Conservation (phyloP, 2,113 vertebrate species). For the Halichoerus grypus region DNA sequence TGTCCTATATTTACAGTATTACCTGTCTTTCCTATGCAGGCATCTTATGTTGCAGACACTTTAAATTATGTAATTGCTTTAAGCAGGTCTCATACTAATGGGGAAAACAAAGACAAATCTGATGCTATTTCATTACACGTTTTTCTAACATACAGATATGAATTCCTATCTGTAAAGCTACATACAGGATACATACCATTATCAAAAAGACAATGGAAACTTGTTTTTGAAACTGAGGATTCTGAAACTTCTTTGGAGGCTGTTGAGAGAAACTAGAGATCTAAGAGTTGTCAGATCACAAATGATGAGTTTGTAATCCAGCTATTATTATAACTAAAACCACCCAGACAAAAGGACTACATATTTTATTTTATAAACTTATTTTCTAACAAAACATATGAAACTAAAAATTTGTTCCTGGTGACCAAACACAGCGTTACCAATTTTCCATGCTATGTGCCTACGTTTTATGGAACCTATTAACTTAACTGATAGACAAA, state of each 20-base stretch:
- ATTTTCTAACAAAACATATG: conserved; percentile 20
- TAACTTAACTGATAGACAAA: neutral
- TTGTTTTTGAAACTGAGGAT: neutral
- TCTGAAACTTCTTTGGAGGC: conserved; percentile 24
- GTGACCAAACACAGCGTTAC: neutral
- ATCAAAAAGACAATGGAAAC: neutral
- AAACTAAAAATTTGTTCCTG: neutral
- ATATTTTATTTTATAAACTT: conserved; percentile 28
- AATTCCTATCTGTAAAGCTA: neutral
- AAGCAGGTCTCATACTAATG: neutral
- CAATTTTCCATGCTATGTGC: neutral
- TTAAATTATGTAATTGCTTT: neutral
- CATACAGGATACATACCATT: neutral
- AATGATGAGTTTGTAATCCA: neutral
- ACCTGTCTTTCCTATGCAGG: neutral
- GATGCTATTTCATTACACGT: neutral
- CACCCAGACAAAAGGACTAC: neutral
- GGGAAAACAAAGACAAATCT: neutral
- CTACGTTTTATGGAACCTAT: neutral
- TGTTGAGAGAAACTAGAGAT: neutral
- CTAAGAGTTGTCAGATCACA: neutral
- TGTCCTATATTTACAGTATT: neutral
- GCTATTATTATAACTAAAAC: conserved; percentile 41
- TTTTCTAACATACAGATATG: neutral
- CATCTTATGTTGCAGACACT: neutral